Evolutionary conservation across 1,140 invertebrate species (phyloP).

Genomic region (Globodera rostochiensis): DNA sequence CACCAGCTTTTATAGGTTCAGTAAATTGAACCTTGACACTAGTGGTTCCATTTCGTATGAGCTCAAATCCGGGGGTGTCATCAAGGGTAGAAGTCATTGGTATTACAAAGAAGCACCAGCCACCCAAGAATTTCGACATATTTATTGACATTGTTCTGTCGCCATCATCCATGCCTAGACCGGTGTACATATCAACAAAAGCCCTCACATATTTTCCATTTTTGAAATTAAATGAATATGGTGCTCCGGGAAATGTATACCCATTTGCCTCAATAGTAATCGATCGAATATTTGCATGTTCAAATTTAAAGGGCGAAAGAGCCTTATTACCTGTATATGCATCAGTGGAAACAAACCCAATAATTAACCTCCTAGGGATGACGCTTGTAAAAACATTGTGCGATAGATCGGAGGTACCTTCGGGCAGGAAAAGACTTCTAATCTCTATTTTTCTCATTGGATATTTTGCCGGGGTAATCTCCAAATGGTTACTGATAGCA

Average conservation of each 20-base stretch:
- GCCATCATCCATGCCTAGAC: slow-evolving; percentile 12
- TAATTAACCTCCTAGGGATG: slow-evolving; percentile 22
- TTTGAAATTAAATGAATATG: slow-evolving; percentile 31
- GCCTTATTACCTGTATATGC: slow-evolving; percentile 24
- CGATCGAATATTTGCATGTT: slow-evolving; percentile 34
- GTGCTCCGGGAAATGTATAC: slow-evolving; percentile 13
- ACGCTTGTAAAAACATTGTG: slow-evolving; percentile 27
- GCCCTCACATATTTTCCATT: slow-evolving; percentile 25
- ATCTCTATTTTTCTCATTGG: slow-evolving; percentile 38
- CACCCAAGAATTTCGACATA: slow-evolving; percentile 20
- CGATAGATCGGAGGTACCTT: slow-evolving; percentile 24
- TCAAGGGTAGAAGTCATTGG: slow-evolving; percentile 33
- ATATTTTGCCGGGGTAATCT: slow-evolving; percentile 27
- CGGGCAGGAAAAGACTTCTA: slow-evolving; percentile 11
- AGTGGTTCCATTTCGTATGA: slow-evolving; percentile 35
- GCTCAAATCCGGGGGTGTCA: slow-evolving; percentile 29
- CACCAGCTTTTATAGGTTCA: slow-evolving; percentile 6
- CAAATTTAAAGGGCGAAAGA: slow-evolving; percentile 28
- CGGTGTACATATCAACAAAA: slow-evolving; percentile 39
- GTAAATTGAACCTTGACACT: slow-evolving; percentile 23
- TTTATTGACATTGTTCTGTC: slow-evolving; percentile 33
- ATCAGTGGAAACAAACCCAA: slow-evolving; percentile 20
- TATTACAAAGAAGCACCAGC: slow-evolving; percentile 41
- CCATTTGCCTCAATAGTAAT: slow-evolving; percentile 29
- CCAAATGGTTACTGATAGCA: slow-evolving; percentile 28